phyloP scores from a whole-genome alignment of 2,888 invertebrate genomes.

The Machimus atricapillus region DNA sequence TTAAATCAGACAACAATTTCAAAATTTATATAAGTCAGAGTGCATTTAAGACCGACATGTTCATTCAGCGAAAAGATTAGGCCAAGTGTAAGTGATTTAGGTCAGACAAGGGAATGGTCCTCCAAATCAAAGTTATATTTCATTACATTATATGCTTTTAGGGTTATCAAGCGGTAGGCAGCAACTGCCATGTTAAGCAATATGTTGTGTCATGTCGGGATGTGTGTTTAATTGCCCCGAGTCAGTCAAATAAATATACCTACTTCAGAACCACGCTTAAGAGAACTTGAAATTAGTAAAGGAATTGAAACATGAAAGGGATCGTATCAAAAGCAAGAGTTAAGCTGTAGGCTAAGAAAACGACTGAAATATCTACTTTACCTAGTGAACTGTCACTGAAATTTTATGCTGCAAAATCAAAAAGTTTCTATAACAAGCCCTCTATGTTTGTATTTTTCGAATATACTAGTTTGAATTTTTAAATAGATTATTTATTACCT shows the following conservation, averaged over 20 bases:
- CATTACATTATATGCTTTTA: background rate
- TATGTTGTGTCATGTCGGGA: background rate
- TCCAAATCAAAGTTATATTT: background rate
- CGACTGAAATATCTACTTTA: background rate
- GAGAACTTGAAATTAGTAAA: background rate
- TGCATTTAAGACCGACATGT: background rate
- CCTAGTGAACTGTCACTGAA: background rate
- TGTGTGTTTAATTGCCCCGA: background rate
- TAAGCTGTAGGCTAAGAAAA: background rate
- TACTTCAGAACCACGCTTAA: background rate
- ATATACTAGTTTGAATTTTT: too few species aligned
- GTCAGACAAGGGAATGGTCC: background rate
- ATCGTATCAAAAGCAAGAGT: background rate
- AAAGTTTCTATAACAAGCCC: too few species aligned
- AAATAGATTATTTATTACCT: too few species aligned
- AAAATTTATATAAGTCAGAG: background rate
- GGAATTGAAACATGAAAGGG: background rate
- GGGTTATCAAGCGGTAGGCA: background rate
- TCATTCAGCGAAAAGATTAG: background rate
- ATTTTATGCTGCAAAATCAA: too few species aligned
- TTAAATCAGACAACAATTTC: background rate
- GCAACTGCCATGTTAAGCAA: background rate
- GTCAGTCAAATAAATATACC: background rate
- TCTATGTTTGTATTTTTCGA: too few species aligned
- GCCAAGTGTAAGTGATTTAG: background rate